phyloP scores from a whole-genome alignment of 2,797 vertebrate genomes.

The Chiroxiphia lanceolata region DNA sequence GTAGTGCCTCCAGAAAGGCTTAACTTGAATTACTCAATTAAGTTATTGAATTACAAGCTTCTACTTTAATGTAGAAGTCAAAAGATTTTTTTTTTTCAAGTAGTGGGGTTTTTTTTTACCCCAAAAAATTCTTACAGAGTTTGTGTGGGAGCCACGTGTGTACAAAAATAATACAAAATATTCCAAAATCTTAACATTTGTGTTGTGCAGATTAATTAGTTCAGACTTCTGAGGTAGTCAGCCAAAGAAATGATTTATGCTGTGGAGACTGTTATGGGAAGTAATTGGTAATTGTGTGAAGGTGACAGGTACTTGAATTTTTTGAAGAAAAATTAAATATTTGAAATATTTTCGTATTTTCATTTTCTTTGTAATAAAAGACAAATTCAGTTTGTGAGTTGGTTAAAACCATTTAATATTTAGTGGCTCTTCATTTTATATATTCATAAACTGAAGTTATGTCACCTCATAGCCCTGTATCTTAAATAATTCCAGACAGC shows the following conservation, averaged over 20 bases:
- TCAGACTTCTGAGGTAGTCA: not conserved
- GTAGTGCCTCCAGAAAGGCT: not conserved
- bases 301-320: not conserved
- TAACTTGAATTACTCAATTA: not conserved
- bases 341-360: not conserved
- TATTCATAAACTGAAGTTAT: not conserved
- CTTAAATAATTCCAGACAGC: not conserved
- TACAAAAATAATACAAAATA: not conserved
- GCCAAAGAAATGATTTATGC: not conserved
- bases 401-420: not conserved
- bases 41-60: not conserved
- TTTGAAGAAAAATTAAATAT: not conserved
- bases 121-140: fast-evolving
- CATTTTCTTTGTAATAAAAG: not conserved
- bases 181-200: not conserved
- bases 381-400: not conserved
- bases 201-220: not conserved
- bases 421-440: not conserved
- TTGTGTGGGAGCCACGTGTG: not conserved
- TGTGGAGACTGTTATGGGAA: not conserved
- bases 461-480: not conserved
- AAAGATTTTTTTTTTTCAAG: not conserved
- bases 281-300: not conserved
- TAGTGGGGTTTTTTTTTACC: fast-evolving
- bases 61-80: not conserved